Evolutionary conservation across 2,888 invertebrate genomes (phyloP), one percentile per base, ranked within the genome.

Genomic region (Eilema griseolum): DNA sequence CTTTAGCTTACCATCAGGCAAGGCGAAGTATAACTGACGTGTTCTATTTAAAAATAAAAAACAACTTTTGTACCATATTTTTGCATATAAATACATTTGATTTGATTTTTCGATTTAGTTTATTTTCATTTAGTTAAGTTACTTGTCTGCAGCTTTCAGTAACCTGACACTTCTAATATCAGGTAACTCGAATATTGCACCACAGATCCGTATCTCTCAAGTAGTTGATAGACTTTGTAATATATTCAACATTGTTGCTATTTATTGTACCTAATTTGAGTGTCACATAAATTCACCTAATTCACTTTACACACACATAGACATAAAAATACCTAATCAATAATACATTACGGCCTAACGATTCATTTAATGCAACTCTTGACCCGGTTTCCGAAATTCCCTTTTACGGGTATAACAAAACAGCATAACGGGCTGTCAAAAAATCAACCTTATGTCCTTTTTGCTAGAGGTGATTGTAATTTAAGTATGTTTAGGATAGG

Each of bases 301-400:
- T 33, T 23, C 23, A 66, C 24, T 23, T 59, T 11, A 20, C 23
- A 26, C 31, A n/a, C 12, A 59, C 11, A 57, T 66, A 33, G 33
- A 66, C 37, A 11, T 24, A 5, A 62, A 74, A 76, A 66, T 70
- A 70, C 64, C 61, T 79, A 87, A 86, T 88, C 88, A 84, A 86
- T 88, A 88, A 75, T 73, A 80, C 73, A 81, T 83, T 83, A 81
- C 77, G 74, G 75, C 72, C 80, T 83, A 85, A 86, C 83, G 84
- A 86, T 81, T 74, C 74, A 70, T 77, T 68, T 77, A 83, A 79
- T 85, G 86, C 80, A 84, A 81, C 81, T 82, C 83, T 85, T 89
- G 88, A 88, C 89, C 89, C 76, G 75, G 73, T 86, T 88, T 76
- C 70, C 67, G 73, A 76, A 76, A 74, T 67, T 74, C 74, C 76